Conservation (phyloP, 2,113 vertebrate genomes). For the Megaleporinus macrocephalus region DNA sequence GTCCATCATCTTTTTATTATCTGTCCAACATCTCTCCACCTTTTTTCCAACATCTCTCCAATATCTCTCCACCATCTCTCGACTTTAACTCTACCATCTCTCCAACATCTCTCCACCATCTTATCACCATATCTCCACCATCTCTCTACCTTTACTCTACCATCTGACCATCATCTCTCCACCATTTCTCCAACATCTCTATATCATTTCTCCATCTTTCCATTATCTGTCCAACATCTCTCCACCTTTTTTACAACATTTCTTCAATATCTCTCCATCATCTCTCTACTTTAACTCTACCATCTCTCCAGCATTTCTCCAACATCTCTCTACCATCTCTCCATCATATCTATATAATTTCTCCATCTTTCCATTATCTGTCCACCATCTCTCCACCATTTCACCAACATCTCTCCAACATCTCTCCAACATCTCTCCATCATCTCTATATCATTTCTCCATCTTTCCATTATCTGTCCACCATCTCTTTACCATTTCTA, state of each 20-base stretch:
- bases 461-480: conserved; percentile 34
- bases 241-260: conserved; percentile 49
- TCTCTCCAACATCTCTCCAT: too few species aligned
- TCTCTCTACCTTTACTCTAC: conserved; percentile 48
- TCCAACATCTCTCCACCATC: conserved; percentile 38
- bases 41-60: conserved; percentile 30
- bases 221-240: conserved; percentile 36
- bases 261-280: neutral
- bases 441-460: neutral
- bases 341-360: neutral
- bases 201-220: neutral
- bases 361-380: too few species aligned
- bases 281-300: conserved; percentile 40
- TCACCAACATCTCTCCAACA: too few species aligned
- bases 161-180: conserved; percentile 49
- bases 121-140: neutral
- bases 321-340: conserved; percentile 37
- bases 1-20: conserved; percentile 8
- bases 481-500: conserved; percentile 50
- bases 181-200: conserved; percentile 31
- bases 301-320: neutral
- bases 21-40: conserved; percentile 47
- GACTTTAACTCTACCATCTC: conserved; percentile 53
- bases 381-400: neutral
- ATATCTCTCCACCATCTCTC: neutral